These are phyloP conservation scores for Xerus rutilus DNA, from an alignment of 2,797 vertebrate genomes.

Conservation along the genomic window DNA sequence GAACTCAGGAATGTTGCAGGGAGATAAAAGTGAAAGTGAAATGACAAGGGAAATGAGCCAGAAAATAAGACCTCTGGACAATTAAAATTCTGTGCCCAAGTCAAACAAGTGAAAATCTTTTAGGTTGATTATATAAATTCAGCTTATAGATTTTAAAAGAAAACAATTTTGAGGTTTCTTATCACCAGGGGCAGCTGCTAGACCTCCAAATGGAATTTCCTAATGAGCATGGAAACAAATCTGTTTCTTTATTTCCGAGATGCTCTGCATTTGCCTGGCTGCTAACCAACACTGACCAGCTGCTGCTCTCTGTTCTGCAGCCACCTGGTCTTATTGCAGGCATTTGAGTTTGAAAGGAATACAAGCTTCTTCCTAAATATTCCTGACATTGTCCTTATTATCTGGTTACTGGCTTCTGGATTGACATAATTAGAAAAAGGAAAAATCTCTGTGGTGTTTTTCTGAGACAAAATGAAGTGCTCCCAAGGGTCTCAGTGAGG, in stretches of 20 bases:
- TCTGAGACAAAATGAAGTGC: not conserved
- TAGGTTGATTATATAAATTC: constrained; percentile 74
- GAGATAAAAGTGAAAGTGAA: constrained; percentile 78
- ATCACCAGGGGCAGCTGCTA: constrained; percentile 74
- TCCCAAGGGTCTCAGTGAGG: not conserved
- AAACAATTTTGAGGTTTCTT: constrained; percentile 71
- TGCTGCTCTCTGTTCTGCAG: not conserved
- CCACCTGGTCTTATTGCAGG: constrained; percentile 46
- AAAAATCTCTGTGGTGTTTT: not conserved
- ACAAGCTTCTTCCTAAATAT: not conserved
- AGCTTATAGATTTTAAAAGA: constrained; percentile 70
- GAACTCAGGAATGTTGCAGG: constrained; percentile 61
- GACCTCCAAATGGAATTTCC: constrained; percentile 69
- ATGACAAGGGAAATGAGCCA: constrained; percentile 73
- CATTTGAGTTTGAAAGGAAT: constrained; percentile 66
- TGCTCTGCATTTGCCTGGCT: constrained; percentile 19
- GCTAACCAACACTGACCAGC: constrained; percentile 56
- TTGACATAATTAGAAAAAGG: not conserved
- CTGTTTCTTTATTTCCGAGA: constrained; percentile 53
- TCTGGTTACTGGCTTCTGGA: not conserved
- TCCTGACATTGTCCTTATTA: not conserved
- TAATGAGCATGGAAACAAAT: constrained; percentile 72
- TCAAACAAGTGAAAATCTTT: constrained; percentile 64
- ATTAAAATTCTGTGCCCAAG: constrained; percentile 69
- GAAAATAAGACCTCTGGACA: constrained; percentile 71